Conservation (phyloP, 35 echinoderm and acorn worm genomes). For the Acanthaster planci region DNA sequence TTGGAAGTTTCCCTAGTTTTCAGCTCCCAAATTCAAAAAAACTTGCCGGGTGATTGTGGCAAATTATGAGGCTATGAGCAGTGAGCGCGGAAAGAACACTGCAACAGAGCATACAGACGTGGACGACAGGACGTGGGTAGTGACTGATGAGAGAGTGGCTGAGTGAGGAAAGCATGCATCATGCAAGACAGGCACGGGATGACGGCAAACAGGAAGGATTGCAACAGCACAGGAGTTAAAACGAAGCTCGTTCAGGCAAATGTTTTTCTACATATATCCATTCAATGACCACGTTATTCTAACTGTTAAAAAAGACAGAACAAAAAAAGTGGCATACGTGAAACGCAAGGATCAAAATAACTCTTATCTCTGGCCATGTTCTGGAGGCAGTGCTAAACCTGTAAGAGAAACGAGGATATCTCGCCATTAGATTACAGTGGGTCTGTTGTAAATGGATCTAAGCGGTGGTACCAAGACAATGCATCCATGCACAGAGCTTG, state of each 20-base stretch:
- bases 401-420: conserved; percentile 11
- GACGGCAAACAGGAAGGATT: neutral
- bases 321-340: conserved; percentile 14
- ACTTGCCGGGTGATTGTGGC: no score
- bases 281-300: conserved; percentile 2
- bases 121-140: no score
- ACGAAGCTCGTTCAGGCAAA: neutral
- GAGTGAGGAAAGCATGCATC: neutral
- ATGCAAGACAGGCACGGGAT: neutral
- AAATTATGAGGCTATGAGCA: no score
- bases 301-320: neutral
- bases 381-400: conserved; percentile 2
- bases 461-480: no score
- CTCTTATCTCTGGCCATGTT: conserved; percentile 9
- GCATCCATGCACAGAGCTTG: no score
- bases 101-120: no score
- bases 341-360: neutral
- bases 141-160: neutral
- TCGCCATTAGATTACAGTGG: neutral
- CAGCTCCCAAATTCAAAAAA: no score
- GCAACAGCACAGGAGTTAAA: neutral
- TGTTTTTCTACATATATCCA: neutral
- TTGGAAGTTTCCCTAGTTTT: no score
- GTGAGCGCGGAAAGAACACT: no score
- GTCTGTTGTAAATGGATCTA: neutral